Percentiles rank a stretch among this genome's conserved stretches.
Conservation (phyloP, 1,140 invertebrate genomes). For the Himalopsyche phryganea region DNA sequence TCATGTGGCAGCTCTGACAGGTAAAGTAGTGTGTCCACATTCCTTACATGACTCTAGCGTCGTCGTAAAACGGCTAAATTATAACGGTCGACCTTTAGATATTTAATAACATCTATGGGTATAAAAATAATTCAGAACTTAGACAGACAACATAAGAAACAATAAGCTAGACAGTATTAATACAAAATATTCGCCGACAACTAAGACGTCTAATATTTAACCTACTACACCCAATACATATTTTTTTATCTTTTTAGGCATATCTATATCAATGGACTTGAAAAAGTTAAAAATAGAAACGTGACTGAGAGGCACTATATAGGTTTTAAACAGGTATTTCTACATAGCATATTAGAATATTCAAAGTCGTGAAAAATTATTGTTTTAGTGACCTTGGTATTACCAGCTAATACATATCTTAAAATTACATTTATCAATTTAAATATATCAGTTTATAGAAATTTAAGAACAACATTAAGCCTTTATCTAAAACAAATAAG, state of each 20-base stretch:
- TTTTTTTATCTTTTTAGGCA: constrained; percentile 3
- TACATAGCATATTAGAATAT: constrained; percentile 32
- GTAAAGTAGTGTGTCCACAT: too few relatives aligned
- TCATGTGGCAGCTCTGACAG: too few relatives aligned
- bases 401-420: constrained; percentile 27
- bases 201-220: too few relatives aligned
- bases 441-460: constrained; percentile 7
- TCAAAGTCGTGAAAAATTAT: constrained; percentile 31
- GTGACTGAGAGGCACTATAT: constrained; percentile 56
- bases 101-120: too few relatives aligned
- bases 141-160: too few relatives aligned
- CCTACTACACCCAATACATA: background rate
- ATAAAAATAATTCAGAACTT: too few relatives aligned
- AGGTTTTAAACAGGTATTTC: constrained; percentile 39
- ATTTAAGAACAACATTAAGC: background rate
- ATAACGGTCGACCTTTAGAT: too few relatives aligned
- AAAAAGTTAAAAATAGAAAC: constrained; percentile 48
- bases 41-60: too few relatives aligned
- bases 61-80: too few relatives aligned
- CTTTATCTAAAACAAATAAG: constrained; percentile 5
- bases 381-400: constrained; percentile 29
- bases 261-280: constrained; percentile 27
- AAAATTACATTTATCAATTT: constrained; percentile 18
- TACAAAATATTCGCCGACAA: too few relatives aligned
- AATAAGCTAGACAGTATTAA: too few relatives aligned